Evolutionary conservation across 2,888 invertebrate species (phyloP).

Genomic region (Acleris laterana): DNA sequence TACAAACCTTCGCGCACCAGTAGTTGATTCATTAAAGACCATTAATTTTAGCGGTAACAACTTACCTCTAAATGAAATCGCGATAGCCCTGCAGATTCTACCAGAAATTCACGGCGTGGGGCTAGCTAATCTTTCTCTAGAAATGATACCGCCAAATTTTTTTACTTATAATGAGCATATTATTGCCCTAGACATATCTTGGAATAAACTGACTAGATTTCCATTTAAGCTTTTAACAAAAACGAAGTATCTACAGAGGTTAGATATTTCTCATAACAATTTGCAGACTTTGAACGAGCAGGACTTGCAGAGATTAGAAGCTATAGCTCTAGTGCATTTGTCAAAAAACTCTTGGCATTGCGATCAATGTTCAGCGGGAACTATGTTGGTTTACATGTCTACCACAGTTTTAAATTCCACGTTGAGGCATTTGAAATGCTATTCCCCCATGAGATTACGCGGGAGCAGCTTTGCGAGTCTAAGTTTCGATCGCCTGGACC

Average conservation of each 20-base stretch:
- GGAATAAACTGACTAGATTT: conserved; percentile 87
- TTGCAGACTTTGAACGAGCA: conserved; percentile 86
- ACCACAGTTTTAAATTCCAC: conserved; percentile 80
- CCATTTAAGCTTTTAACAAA: conserved; percentile 83
- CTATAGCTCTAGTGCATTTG: conserved; percentile 80
- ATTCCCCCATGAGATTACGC: conserved; percentile 82
- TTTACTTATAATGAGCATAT: conserved; percentile 85
- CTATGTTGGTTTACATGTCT: conserved; percentile 83
- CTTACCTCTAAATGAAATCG: conserved; percentile 82
- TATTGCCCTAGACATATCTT: conserved; percentile 88
- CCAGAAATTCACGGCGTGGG: conserved; percentile 84
- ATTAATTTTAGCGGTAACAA: conserved; percentile 90
- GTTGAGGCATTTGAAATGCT: conserved; percentile 83
- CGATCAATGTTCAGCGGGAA: conserved; percentile 86
- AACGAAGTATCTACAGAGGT: conserved; percentile 83
- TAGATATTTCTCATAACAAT: conserved; percentile 90
- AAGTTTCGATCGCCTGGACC: conserved; percentile 62
- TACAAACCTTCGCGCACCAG: conserved; percentile 83
- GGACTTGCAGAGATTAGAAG: conserved; percentile 84
- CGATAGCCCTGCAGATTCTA: conserved; percentile 83
- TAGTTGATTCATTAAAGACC: conserved; percentile 85
- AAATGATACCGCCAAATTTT: conserved; percentile 83
- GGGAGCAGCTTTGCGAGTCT: conserved; percentile 68
- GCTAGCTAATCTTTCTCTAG: conserved; percentile 84
- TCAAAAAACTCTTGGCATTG: conserved; percentile 88